Evolutionary conservation across 2,888 invertebrate species (phyloP).

Genomic region (Tiliacea citrago): DNA sequence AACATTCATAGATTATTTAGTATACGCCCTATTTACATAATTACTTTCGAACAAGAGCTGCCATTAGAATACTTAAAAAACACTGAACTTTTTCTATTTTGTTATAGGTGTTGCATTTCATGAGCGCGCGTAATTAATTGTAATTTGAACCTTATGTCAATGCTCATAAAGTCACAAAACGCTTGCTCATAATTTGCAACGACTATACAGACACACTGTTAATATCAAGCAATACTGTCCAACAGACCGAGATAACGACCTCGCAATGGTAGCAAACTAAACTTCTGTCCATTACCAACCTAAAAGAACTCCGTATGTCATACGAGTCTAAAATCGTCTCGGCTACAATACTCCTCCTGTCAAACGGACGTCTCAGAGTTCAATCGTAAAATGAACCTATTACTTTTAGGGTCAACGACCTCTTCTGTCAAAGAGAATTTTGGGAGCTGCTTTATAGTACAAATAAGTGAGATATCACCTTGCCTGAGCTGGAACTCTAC

Average conservation of each 20-base stretch:
- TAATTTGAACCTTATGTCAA: conserved; percentile 7
- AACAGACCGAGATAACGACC: background rate
- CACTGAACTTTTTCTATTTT: background rate
- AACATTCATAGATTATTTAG: conserved; percentile 4
- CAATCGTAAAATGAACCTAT: conserved; percentile 97
- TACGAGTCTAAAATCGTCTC: conserved; percentile 82
- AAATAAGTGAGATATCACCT: conserved; percentile 97
- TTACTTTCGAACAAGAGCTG: conserved; percentile 1
- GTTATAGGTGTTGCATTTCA: conserved; percentile 4
- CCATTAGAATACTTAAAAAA: conserved; percentile 7
- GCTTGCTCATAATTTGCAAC: background rate
- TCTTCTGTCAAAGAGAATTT: conserved; percentile 99
- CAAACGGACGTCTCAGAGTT: conserved; percentile 99
- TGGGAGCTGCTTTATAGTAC: conserved; percentile 96
- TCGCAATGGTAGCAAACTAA: conserved; percentile 9
- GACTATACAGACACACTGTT: background rate
- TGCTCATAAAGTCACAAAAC: background rate
- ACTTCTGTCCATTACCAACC: conserved; percentile 52
- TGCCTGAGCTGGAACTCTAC: conserved; percentile 97
- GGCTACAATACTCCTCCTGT: conserved; percentile 85
- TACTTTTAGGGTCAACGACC: conserved; percentile 98
- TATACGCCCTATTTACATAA: conserved; percentile 35
- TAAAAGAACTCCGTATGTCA: conserved; percentile 82
- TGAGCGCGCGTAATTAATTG: too few relatives aligned
- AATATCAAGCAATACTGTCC: background rate